A percentile compares a stretch with the other conserved stretches of the same genome.
phyloP scores from a whole-genome alignment of 2,797 vertebrate species.

The Setipinna tenuifilis region DNA sequence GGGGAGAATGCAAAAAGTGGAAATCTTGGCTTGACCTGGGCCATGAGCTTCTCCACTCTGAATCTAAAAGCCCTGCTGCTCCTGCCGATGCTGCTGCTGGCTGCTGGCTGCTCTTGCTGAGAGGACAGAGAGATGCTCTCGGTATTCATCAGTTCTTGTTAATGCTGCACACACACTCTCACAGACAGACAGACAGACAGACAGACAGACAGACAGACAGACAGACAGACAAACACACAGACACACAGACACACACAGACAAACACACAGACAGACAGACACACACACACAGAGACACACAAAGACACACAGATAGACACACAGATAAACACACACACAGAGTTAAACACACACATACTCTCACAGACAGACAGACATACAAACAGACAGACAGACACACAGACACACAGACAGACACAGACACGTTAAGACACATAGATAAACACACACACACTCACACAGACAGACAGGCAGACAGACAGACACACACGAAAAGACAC shows the following conservation, averaged over 20 bases:
- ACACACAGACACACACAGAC: neutral
- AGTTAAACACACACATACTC: conserved; percentile 15
- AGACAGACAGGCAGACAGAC: neutral
- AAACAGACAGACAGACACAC: too few relatives aligned
- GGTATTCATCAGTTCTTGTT: neutral
- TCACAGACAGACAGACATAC: neutral
- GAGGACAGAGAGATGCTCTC: neutral
- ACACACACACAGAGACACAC: neutral
- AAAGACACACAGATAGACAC: neutral
- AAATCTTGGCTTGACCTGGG: conserved; percentile 53
- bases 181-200: neutral
- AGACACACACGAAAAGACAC: too few relatives aligned
- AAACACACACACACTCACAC: neutral
- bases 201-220: conserved; percentile 1
- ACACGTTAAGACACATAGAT: too few relatives aligned
- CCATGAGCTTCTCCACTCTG: conserved; percentile 46
- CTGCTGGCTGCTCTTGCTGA: neutral
- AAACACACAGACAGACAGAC: neutral
- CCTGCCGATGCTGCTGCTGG: neutral
- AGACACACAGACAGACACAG: neutral
- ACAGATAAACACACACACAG: neutral
- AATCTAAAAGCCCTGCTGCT: conserved; percentile 49
- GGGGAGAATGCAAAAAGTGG: neutral
- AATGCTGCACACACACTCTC: conserved; percentile 10
- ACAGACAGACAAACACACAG: neutral